Conservation (phyloP, 2,113 vertebrate species). For the Cromileptes altivelis region DNA sequence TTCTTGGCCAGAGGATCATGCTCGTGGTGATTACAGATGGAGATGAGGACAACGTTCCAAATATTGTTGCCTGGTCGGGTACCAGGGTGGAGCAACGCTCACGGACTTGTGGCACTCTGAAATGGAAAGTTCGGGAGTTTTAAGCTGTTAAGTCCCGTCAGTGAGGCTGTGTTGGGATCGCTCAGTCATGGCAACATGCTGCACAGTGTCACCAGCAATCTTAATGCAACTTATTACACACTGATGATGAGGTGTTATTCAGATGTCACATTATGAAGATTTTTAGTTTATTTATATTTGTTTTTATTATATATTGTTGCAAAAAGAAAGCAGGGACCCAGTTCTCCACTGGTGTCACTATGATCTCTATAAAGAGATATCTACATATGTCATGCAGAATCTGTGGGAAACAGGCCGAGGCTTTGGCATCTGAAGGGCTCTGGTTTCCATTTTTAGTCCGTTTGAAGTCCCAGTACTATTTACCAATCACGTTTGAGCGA, state of each 20-base stretch:
- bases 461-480: too few relatives aligned
- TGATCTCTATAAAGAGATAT: too few relatives aligned
- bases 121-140: conserved; percentile 57
- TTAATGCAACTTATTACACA: neutral
- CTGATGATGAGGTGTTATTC: neutral
- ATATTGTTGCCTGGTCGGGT: conserved; percentile 53
- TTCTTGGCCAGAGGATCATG: conserved; percentile 64
- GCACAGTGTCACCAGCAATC: conserved; percentile 1
- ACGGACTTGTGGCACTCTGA: conserved; percentile 26
- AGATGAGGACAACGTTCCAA: conserved; percentile 59
- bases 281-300: too few relatives aligned
- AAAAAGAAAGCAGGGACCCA: too few relatives aligned
- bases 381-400: too few relatives aligned
- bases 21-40: conserved; percentile 63
- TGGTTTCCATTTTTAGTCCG: too few relatives aligned
- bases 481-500: too few relatives aligned
- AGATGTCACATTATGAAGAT: neutral
- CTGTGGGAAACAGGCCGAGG: too few relatives aligned
- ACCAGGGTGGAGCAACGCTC: conserved; percentile 37
- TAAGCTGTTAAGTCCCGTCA: conserved; percentile 38
- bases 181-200: neutral
- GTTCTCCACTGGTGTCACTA: neutral
- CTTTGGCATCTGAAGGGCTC: too few relatives aligned
- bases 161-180: conserved; percentile 36
- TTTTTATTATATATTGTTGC: too few relatives aligned